Evolutionary conservation across 2,113 vertebrate species (phyloP).

Genomic region (Sceloporus undulatus): DNA sequence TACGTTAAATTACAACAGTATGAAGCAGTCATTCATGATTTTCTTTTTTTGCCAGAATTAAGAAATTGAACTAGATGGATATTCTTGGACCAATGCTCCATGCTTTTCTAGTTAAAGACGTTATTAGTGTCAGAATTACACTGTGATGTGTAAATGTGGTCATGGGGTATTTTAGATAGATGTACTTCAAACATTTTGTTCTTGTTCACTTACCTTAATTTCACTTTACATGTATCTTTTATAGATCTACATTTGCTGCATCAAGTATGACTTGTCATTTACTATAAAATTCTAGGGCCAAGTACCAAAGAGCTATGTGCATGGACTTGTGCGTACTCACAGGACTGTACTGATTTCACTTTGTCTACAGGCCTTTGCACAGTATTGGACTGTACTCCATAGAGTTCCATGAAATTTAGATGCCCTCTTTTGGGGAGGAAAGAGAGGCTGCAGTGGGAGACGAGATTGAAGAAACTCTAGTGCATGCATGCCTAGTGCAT

Average conservation of each 20-base stretch:
- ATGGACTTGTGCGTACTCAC: background rate
- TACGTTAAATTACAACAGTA: slow-evolving; percentile 60
- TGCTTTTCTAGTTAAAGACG: background rate
- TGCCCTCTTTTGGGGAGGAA: background rate
- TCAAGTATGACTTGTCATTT: slow-evolving; percentile 22
- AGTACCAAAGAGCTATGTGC: slow-evolving; percentile 19
- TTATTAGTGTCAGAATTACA: background rate
- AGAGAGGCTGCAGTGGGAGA: background rate
- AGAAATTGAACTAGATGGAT: background rate
- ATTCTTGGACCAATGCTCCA: background rate
- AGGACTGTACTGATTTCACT: background rate
- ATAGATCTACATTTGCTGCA: background rate
- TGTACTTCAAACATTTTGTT: background rate
- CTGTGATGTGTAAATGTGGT: background rate
- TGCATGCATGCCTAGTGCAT: background rate
- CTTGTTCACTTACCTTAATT: slow-evolving; percentile 18
- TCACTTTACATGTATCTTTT: slow-evolving; percentile 14
- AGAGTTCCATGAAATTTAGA: background rate
- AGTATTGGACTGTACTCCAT: background rate
- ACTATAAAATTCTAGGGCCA: slow-evolving; percentile 3
- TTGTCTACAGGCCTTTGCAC: background rate
- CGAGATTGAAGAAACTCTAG: background rate
- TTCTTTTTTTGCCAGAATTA: slow-evolving; percentile 20
- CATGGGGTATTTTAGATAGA: background rate
- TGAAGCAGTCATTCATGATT: background rate